Evolutionary conservation across 2,888 invertebrate genomes (phyloP).

Genomic region (Cantharis flavilabris): DNA sequence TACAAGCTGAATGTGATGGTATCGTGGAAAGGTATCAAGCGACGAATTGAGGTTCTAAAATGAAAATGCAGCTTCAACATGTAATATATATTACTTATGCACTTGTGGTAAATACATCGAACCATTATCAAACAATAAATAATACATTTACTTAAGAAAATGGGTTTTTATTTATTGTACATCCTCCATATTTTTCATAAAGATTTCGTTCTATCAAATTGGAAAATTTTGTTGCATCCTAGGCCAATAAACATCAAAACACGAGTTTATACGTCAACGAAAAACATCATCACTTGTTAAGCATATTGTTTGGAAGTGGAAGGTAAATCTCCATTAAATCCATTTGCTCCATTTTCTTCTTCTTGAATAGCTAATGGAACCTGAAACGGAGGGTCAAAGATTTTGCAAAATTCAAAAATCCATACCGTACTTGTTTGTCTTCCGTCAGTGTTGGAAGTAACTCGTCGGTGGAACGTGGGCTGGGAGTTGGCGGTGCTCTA

Average conservation of each 20-base stretch:
- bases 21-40: neutral
- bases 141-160: neutral
- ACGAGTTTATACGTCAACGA: neutral
- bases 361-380: constrained; percentile 54
- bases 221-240: neutral
- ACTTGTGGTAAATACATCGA: constrained; percentile 1
- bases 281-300: constrained; percentile 28
- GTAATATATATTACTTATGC: constrained; percentile 13
- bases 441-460: constrained; percentile 80
- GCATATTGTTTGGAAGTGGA: constrained; percentile 55
- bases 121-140: constrained; percentile 1
- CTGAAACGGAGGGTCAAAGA: constrained; percentile 35
- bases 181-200: neutral
- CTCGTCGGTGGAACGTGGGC: constrained; percentile 84
- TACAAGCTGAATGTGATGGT: constrained; percentile 1
- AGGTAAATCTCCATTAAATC: constrained; percentile 54
- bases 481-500: constrained; percentile 70
- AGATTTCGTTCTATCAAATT: neutral
- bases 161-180: neutral
- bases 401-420: neutral
- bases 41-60: neutral
- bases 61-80: constrained; percentile 3
- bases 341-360: constrained; percentile 49
- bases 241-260: neutral
- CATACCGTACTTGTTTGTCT: constrained; percentile 69